Base-by-base conservation (phyloP, 2,797 vertebrate species). In the Glyptemys insculpta region DNA sequence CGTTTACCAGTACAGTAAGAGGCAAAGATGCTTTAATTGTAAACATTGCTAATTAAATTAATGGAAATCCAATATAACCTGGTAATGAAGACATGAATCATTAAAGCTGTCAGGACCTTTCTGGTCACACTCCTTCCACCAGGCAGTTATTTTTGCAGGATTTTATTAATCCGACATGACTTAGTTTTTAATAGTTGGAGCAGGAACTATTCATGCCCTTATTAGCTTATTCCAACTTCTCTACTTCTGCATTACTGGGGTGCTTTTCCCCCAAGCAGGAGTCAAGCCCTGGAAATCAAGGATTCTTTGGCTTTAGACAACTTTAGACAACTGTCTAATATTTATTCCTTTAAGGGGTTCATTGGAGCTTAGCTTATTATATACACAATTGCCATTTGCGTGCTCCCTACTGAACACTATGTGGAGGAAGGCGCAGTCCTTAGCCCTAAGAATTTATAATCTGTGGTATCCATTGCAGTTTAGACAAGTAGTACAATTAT, bases 221-320 rank as follows among this genome's bases (percentile, higher is more conserved):
- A 41, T 76, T 44, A 76, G 47, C 65, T 83, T 76, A 7, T 50
- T 81, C 81, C 92, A 94, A 85, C 91, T 83, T 80, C 76, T 0
- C 85, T 0, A 0, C 87, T 37, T 37, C 34, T 62, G 72, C 21
- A 6, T 0, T 0, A 92, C 34, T 0, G 0, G 11, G n/a, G 44
- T 1, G 0, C 57, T 27, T 37, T 19, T 34, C 54, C 80, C 86
- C 62, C 89, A 80, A 76, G 29, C 72, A 16, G 44, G 10, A 49
- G 12, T 29, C 41, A 27, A 29, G 37, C 72, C 72, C 72, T 47
- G 72, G 72, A 57, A 88, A 85, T 25, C 1, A 41, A 18, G 37
- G 34, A 47, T 81, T 88, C 76, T 62, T 95, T 74, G 37, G 41
- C 41, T 47, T 47, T 5, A 0, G 31, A 65, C n/a, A 92, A 87